A percentile compares a stretch with the other conserved stretches of the same genome.
phyloP scores from a whole-genome alignment of 2,888 invertebrate species.

The Amiota communis region DNA sequence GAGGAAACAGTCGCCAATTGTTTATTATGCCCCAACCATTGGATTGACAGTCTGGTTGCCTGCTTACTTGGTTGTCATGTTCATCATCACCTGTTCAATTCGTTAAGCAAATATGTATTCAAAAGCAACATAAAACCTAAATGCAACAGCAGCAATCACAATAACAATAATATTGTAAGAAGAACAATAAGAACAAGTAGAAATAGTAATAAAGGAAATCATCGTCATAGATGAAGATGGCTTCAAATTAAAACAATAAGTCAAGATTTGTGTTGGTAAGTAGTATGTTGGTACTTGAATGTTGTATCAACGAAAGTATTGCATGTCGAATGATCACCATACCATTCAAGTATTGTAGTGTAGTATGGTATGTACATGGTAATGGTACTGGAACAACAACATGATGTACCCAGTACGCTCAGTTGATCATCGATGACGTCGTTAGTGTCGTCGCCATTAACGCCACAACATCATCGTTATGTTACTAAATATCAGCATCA shows the following conservation, averaged over 20 bases:
- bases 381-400: conserved; percentile 7
- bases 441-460: conserved; percentile 3
- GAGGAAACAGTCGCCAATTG: too few species aligned
- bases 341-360: background rate
- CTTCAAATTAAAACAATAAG: conserved; percentile 19
- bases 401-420: conserved; percentile 3
- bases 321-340: too few species aligned
- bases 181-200: conserved; percentile 8
- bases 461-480: background rate
- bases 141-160: conserved; percentile 12
- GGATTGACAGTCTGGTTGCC: conserved; percentile 1
- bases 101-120: conserved; percentile 26
- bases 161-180: background rate
- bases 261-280: background rate
- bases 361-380: background rate
- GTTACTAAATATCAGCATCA: background rate
- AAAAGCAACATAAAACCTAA: conserved; percentile 23
- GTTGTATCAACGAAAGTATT: too few species aligned
- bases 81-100: conserved; percentile 33
- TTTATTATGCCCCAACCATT: background rate
- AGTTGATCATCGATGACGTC: conserved; percentile 11
- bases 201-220: conserved; percentile 1
- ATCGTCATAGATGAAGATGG: conserved; percentile 2
- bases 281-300: too few species aligned
- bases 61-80: conserved; percentile 2